Evolutionary conservation across 2,888 invertebrate species (phyloP), one percentile per base, ranked within the genome.

Genomic region (Eilema depressum): DNA sequence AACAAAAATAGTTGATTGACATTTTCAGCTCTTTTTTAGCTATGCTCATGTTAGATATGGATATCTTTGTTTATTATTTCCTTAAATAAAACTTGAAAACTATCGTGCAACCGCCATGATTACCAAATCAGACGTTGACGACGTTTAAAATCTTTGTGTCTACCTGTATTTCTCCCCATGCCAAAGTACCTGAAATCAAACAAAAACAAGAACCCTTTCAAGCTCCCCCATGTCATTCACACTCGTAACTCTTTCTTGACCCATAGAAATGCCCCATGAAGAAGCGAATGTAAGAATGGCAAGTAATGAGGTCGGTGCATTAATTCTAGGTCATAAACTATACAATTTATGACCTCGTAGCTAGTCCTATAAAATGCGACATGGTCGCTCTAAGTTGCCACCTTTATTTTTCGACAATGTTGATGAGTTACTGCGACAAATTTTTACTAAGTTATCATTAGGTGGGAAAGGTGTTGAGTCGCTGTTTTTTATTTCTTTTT

Each of bases 291-390:
- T 80, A 93, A 95, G 95, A 95, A 95, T 95, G 91, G 90, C 88
- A 91, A 81, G 92, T 95, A 95, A 95, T 95, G 95, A 95, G 92
- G 86, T 86, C 84, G 84, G 84, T 87, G 88, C 89, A 92, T 95
- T 94, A 93, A 93, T 93, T 94, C 94, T 93, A 93, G 93, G 86
- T 89, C 92, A 94, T 95, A 95, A 95, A 95, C 85, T 94, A 87
- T 83, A 82, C 86, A 92, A 93, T 95, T 95, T 95, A 95, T 92
- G 88, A 73, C 71, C 82, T 83, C 67, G 75, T 82, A 91, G 88
- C 91, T 90, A 88, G 94, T 92, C 89, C 93, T 92, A 93, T 94
- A 91, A 94, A 94, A 94, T 93, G 89, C 85, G 94, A 92, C 92
- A 93, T 86, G 94, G 93, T 93, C 87, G 87, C 88, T 91, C 89